Base-by-base conservation (phyloP, 2,888 invertebrate species). In the Sarcophaga subvicina region DNA sequence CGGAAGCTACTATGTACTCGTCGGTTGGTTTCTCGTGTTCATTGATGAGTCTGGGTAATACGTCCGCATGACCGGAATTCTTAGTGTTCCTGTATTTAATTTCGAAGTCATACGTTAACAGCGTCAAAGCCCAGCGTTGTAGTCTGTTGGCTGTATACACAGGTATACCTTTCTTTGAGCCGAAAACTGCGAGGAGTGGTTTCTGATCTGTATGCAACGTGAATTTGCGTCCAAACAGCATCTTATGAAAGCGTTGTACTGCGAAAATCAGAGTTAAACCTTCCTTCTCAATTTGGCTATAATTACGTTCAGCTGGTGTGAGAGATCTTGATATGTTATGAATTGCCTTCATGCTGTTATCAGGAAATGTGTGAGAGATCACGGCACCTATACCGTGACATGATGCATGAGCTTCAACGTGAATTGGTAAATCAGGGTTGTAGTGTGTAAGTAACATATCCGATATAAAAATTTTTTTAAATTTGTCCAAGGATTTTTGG, bases 181-280 rank as follows among this genome's bases (percentile, higher is more conserved):
- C 89, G 66, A 94, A 91, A 60, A 94, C 91, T 8, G 89, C 86
- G 5, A 89, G 88, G 8, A 94, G 85, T 2, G 94, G 93, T 81
- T 92, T 90, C 82, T 93, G 92, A 86, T 93, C 93, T 0, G 93
- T 93, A 14, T 83, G 80, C 17, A 89, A 64, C 3, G 67, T 83
- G 70, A 88, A 87, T 67, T 88, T 76, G 3, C 87, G 37, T 1
- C 87, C 84, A 69, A 85, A 88, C 25, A 22, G 22, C 22, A 22
- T 1, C 22, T 22, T 22, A 1, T 22, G 22, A 22, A n/a, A n/a
- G n/a, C n/a, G n/a, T n/a, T n/a, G n/a, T n/a, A n/a, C n/a, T 22
- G 22, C n/a, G n/a, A n/a, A n/a, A 8, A 88, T 81, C 4, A 89
- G 45, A 1, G 76, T 87, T 3, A 88, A 62, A 20, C 76, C 88